Evolutionary conservation across 2,113 vertebrate genomes (phyloP).

Genomic region (Muntiacus reevesi): DNA sequence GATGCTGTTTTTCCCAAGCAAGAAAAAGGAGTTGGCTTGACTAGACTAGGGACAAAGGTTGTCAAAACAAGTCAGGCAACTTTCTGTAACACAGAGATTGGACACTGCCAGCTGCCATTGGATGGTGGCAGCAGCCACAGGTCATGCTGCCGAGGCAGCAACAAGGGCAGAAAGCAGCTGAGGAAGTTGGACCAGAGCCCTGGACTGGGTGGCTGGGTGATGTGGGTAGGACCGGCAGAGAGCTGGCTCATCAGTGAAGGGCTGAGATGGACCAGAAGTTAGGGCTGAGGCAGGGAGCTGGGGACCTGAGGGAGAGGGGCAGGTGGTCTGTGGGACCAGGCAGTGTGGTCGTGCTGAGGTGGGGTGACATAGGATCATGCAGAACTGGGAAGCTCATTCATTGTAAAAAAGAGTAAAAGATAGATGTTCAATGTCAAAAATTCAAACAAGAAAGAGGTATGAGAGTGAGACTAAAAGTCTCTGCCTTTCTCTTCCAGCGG

Average conservation of each 20-base stretch:
- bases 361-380: neutral
- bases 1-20: neutral
- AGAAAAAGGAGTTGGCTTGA: neutral
- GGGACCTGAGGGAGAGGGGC: neutral
- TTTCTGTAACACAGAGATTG: neutral
- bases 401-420: neutral
- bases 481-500: neutral
- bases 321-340: neutral
- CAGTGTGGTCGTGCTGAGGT: fast-evolving
- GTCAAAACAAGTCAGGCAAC: neutral
- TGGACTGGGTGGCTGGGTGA: neutral
- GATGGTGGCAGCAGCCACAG: fast-evolving
- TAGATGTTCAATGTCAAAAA: neutral
- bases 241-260: neutral
- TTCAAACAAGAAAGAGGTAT: neutral
- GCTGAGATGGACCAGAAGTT: neutral
- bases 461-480: neutral
- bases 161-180: neutral
- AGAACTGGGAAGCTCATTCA: neutral
- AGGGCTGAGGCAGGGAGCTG: neutral
- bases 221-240: neutral
- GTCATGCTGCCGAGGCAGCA: neutral
- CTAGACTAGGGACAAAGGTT: neutral
- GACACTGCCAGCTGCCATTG: neutral
- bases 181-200: neutral